Evolutionary conservation across 1,140 invertebrate genomes (phyloP).

Genomic region (Laupala kohalensis): DNA sequence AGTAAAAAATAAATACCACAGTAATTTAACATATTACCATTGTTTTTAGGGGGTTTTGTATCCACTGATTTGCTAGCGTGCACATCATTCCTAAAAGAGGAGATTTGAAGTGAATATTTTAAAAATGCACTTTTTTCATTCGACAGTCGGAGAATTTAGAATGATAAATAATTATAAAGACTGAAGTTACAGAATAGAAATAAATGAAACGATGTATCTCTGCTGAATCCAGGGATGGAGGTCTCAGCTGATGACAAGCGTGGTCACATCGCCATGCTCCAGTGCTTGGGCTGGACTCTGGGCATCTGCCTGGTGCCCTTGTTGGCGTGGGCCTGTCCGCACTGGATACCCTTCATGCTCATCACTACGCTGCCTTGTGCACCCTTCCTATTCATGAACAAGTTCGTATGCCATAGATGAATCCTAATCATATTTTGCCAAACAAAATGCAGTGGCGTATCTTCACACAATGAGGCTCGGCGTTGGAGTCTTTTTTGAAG

Average conservation of each 20-base stretch:
- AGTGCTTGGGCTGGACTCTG: slow-evolving; percentile 33
- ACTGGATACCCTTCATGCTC: slow-evolving; percentile 36
- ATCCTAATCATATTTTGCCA: too few species aligned
- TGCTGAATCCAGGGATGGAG: slow-evolving; percentile 18
- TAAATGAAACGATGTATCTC: neutral
- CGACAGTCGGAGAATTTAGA: neutral
- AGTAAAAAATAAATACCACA: too few species aligned
- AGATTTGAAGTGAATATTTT: neutral
- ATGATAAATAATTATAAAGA: neutral
- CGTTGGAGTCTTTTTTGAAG: too few species aligned
- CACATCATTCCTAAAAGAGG: too few species aligned
- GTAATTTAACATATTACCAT: too few species aligned
- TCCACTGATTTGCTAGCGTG: too few species aligned
- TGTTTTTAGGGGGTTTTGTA: too few species aligned
- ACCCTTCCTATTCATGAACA: slow-evolving; percentile 18
- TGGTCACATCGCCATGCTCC: slow-evolving; percentile 30
- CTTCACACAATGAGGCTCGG: too few species aligned
- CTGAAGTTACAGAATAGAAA: too few species aligned
- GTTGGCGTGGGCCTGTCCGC: slow-evolving; percentile 38
- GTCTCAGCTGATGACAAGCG: slow-evolving; percentile 23
- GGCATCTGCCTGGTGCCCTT: slow-evolving; percentile 39
- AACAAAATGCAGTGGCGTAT: too few species aligned
- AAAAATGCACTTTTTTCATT: neutral
- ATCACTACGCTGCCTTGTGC: slow-evolving; percentile 20
- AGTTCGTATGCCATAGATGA: too few species aligned